Conservation (phyloP, 2,888 invertebrate species). For the Pandemis heparana region DNA sequence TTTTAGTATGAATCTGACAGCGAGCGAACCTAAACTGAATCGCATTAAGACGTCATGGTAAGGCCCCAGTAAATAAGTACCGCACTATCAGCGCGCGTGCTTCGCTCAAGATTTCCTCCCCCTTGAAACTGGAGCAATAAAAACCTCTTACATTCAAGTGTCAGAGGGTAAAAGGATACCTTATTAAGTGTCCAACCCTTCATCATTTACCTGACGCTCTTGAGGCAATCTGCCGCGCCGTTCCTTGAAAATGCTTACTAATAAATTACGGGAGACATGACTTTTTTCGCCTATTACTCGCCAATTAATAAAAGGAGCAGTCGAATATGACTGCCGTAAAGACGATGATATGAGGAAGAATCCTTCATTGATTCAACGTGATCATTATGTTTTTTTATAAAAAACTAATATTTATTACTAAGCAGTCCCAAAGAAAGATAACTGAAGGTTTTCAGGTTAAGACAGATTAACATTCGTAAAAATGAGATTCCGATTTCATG, state of each 20-base stretch:
- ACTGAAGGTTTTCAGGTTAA: too few species aligned
- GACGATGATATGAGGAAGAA: too few species aligned
- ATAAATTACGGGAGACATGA: background rate
- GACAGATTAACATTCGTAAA: too few species aligned
- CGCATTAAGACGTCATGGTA: too few species aligned
- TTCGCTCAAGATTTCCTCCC: constrained; percentile 7
- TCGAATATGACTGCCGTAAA: background rate
- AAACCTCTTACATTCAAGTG: constrained; percentile 24
- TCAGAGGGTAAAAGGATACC: constrained; percentile 17
- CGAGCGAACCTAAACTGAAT: too few species aligned
- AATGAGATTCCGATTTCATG: too few species aligned
- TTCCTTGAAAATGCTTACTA: background rate
- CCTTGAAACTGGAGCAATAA: constrained; percentile 17
- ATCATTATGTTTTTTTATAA: too few species aligned
- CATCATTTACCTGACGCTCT: constrained; percentile 15
- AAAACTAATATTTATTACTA: too few species aligned
- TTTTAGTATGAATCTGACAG: too few species aligned
- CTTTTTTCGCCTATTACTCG: constrained; percentile 8
- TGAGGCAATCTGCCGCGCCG: constrained; percentile 18
- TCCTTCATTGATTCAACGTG: too few species aligned
- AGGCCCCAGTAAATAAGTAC: background rate
- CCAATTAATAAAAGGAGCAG: background rate
- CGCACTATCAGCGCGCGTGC: constrained; percentile 6
- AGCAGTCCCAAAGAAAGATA: too few species aligned
- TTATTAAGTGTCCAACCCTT: constrained; percentile 29